Conservation (phyloP, 92 coral and sea anemone genomes). For the Epizoanthus rinbou region DNA sequence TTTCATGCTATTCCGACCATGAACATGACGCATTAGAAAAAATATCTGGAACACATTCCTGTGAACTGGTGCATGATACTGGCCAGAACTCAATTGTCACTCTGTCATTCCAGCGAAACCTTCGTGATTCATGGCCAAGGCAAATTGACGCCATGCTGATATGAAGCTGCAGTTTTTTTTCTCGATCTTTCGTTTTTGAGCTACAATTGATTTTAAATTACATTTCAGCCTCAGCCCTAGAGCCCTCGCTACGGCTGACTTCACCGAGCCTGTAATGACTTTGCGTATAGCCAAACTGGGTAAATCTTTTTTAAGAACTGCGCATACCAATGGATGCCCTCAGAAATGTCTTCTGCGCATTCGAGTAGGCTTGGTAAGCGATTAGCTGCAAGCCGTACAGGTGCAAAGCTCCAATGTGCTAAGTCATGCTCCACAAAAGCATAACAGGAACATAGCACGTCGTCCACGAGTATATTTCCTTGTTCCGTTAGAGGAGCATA, state of each 20-base stretch:
- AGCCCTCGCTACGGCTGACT: neutral
- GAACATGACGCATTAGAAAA: constrained; percentile 7
- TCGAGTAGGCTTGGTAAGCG: constrained; percentile 62
- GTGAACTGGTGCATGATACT: constrained; percentile 38
- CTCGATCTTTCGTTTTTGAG: constrained; percentile 6
- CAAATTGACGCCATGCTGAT: constrained; percentile 33
- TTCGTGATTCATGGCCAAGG: constrained; percentile 31
- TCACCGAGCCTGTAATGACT: constrained; percentile 10
- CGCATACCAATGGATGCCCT: constrained; percentile 95
- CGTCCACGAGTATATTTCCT: constrained; percentile 86
- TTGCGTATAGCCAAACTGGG: constrained; percentile 25
- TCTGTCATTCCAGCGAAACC: constrained; percentile 27
- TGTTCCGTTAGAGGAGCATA: constrained; percentile 96
- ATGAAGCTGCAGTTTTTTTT: neutral
- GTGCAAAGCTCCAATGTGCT: constrained; percentile 87
- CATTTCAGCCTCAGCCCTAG: neutral
- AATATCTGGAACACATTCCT: constrained; percentile 27
- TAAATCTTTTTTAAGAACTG: constrained; percentile 24
- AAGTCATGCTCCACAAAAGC: constrained; percentile 69
- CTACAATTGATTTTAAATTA: neutral
- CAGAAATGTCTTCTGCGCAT: constrained; percentile 35
- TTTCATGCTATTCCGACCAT: constrained; percentile 27
- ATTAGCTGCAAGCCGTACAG: constrained; percentile 64
- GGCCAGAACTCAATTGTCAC: constrained; percentile 30
- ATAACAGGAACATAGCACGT: constrained; percentile 84